Base-by-base conservation (phyloP, 1,140 invertebrate species). In the Neodiprion pinetum region DNA sequence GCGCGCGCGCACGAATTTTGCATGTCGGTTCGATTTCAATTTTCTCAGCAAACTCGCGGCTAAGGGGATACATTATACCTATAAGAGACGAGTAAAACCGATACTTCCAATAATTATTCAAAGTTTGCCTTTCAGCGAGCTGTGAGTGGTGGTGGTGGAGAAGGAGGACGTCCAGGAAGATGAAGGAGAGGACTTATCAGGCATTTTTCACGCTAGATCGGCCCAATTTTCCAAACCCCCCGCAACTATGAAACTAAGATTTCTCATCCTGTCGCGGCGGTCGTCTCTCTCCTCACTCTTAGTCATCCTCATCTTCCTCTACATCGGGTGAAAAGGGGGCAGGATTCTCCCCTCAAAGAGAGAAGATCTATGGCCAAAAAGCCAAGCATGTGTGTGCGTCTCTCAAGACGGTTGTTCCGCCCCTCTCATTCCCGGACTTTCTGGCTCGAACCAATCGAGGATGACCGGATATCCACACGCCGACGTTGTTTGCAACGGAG, bases 31-130 rank as follows among this genome's bases (percentile, higher is more conserved):
- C 77, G 77, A 80, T 84, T 83, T 82, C 85, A 87, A 88, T 88
- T 88, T 88, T 88, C 87, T 85, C 53, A 9, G 53, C 53, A 40
- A 40, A 40, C 53, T 9, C 53, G 53, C 53, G 11, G 11, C 9
- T 12, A 17, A 17, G 53, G 50, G 50, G 9, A 61, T 61, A 61
- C 9, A 61, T 61, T 61, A 61, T 61, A 61, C 53, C 53, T 61
- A 61, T 17, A 61, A 61, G 53, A 40, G 28, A 40, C n/a, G 3
- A 17, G 53, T 61, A 61, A 14, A 61, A 61, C 53, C 75, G 70
- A 78, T 76, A 66, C 66, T 75, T 73, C 68, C 78, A 77, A 82
- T 84, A 88, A 88, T 87, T 88, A 87, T 86, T 84, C 85, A 82
- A 82, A 86, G 79, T 82, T 86, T 82, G 81, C 74, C 79, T 48